phyloP scores from a whole-genome alignment of 2,888 invertebrate genomes.

The Gymnocheta viridis region DNA sequence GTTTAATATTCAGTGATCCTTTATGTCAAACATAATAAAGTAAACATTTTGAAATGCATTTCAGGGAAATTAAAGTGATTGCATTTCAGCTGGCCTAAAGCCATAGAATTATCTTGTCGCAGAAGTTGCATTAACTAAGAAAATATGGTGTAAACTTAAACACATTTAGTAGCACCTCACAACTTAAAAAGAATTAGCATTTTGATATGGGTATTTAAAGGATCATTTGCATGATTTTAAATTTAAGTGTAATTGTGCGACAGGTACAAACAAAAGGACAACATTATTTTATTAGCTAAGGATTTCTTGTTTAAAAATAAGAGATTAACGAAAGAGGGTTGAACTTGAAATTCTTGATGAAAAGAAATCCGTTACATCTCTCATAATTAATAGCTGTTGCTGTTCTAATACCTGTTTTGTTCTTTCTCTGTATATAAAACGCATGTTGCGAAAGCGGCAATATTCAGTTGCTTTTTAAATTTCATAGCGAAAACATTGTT shows the following conservation, averaged over 20 bases:
- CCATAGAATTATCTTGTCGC: background rate
- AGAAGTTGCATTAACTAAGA: background rate
- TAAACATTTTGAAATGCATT: background rate
- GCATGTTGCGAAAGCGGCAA: background rate
- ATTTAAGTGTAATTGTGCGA: background rate
- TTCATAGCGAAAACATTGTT: background rate
- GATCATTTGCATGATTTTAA: constrained; percentile 33
- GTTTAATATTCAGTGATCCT: constrained; percentile 44
- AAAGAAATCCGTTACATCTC: background rate
- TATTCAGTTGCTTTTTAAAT: constrained; percentile 33
- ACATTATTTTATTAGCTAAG: background rate
- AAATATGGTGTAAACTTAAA: constrained; percentile 40
- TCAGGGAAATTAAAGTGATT: background rate
- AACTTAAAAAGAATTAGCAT: constrained; percentile 48
- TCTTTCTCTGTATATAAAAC: constrained; percentile 13
- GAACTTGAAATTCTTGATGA: background rate
- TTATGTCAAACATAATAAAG: background rate
- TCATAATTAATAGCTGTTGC: background rate
- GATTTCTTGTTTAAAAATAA: background rate
- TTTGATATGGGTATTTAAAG: background rate
- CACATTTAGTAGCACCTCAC: constrained; percentile 47
- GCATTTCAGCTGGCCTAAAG: constrained; percentile 33
- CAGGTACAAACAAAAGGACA: background rate
- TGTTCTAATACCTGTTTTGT: background rate
- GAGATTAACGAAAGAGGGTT: background rate